Conservation (phyloP, 2,113 vertebrate genomes). For the Noctilio leporinus region DNA sequence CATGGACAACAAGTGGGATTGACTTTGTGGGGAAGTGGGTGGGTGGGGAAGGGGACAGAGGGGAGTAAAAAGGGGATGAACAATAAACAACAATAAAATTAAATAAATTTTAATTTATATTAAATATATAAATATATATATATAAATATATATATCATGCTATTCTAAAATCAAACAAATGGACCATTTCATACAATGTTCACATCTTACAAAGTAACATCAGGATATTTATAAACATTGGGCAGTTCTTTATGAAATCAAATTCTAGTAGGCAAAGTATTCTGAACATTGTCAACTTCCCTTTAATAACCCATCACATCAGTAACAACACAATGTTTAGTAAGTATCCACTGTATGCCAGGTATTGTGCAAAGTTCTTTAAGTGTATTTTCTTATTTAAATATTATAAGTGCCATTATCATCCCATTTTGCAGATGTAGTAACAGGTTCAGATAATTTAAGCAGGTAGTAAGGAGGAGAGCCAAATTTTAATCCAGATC, state of each 20-base stretch:
- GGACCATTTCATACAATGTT: neutral
- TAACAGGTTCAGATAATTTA: neutral
- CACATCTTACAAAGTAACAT: neutral
- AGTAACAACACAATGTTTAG: neutral
- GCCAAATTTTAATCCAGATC: neutral
- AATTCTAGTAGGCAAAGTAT: neutral
- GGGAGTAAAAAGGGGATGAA: too few relatives aligned
- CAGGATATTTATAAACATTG: neutral
- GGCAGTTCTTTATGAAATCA: neutral
- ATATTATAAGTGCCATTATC: neutral
- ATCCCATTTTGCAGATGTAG: neutral
- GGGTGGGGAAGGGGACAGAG: too few relatives aligned
- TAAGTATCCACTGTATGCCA: neutral
- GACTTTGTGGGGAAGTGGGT: too few relatives aligned
- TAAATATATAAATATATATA: neutral
- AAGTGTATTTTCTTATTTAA: constrained; percentile 21
- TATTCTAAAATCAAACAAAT: constrained; percentile 31
- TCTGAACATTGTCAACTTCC: neutral
- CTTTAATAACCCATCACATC: neutral
- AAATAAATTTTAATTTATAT: too few relatives aligned
- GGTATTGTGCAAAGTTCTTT: neutral
- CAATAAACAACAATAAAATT: too few relatives aligned
- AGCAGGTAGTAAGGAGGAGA: neutral
- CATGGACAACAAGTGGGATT: too few relatives aligned
- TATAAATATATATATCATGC: neutral